Evolutionary conservation across 2,113 vertebrate species (phyloP), one percentile per base, ranked within the genome.

Genomic region (Erinaceus europaeus): DNA sequence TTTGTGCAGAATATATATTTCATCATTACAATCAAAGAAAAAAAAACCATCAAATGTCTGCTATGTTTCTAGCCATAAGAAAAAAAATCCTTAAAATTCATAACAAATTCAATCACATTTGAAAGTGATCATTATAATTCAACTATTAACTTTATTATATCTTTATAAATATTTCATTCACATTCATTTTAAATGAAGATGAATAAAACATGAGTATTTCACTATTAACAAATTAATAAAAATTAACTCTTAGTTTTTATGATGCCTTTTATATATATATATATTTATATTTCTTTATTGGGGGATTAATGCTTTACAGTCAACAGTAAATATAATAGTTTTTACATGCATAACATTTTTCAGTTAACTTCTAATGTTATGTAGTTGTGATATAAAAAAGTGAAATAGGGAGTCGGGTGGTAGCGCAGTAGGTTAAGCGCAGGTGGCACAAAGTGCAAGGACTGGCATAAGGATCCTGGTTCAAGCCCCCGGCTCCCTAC

Each of bases 21-120:
- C 50, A 92, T 89, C n/a, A 83, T 36, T 18, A 68, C 18, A 88
- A 40, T 36, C 52, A 92, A 86, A 87, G 11, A 21, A 57, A 92
- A 21, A 46, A 94, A 80, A 92, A n/a, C 67, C 77, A 67, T 52
- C 34, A 71, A 91, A 48, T 53, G 23, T 81, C 25, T 62, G 34
- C 27, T 57, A 42, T 83, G 80, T 89, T 59, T 80, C 38, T 27
- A 72, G 65, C 10, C 11, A 15, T 67, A 52, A 74, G 23, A 3
- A 79, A 10, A 75, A 73, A 10, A 75, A 73, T 52, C 52, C 73
- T 85, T 65, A 57, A 89, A 88, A 50, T 13, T 61, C 27, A 46
- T 17, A 74, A 46, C 55, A 89, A 91, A 90, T 88, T 52, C 44
- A 89, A n/a, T n/a, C 25, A 9, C 2, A 78, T 14, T 67, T 91